Conservation (phyloP, 2,888 invertebrate species). For the Alentia gelatinosa region DNA sequence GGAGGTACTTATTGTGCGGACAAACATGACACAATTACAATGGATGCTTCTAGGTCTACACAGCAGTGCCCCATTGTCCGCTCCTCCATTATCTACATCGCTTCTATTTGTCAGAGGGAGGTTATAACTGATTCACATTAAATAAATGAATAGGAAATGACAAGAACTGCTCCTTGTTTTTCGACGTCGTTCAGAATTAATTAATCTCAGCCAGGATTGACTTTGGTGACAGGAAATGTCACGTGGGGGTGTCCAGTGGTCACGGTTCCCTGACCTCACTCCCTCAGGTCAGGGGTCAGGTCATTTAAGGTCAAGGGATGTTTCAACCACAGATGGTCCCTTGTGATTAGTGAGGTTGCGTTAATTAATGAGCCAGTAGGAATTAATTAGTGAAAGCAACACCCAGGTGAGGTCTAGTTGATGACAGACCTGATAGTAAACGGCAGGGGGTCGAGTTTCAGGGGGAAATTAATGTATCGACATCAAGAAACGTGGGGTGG, state of each 20-base stretch:
- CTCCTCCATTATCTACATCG: neutral
- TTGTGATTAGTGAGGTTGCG: neutral
- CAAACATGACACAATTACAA: too few relatives aligned
- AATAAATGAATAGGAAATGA: too few relatives aligned
- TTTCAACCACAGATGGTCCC: neutral
- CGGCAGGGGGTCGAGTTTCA: neutral
- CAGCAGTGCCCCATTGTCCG: neutral
- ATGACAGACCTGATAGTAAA: neutral
- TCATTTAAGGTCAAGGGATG: neutral
- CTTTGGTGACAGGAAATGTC: neutral
- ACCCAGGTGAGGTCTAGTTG: neutral
- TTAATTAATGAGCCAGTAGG: neutral
- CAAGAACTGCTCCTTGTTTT: too few relatives aligned
- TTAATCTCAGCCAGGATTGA: neutral
- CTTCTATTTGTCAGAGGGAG: neutral
- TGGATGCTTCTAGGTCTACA: too few relatives aligned
- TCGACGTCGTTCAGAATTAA: neutral
- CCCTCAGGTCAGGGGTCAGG: neutral
- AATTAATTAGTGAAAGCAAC: slow-evolving; percentile 20
- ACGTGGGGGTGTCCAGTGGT: neutral
- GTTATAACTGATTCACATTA: too few relatives aligned
- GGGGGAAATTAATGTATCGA: neutral
- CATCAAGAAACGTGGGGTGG: neutral
- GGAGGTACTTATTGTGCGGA: too few relatives aligned
- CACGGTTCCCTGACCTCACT: neutral